phyloP scores from a whole-genome alignment of 2,797 vertebrate species.

The Brachymystax lenok region DNA sequence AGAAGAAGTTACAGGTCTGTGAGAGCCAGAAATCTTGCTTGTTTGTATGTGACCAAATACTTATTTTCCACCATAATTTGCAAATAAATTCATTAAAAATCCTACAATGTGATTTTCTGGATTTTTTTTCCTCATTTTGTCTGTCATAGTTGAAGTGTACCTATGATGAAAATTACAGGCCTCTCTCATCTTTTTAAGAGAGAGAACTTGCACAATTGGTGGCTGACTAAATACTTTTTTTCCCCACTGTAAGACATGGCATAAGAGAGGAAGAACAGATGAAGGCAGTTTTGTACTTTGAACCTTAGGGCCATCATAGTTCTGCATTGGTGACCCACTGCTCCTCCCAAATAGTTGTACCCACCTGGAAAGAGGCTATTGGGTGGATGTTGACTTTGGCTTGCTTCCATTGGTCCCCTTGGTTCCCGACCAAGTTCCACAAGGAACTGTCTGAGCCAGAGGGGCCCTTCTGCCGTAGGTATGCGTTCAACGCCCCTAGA shows the following conservation, averaged over 20 bases:
- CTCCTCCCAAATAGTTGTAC: background rate
- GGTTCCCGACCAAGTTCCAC: conserved; percentile 90
- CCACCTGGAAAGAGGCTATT: conserved; percentile 88
- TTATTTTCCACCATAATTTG: too few relatives aligned
- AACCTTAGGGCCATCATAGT: background rate
- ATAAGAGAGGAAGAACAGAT: background rate
- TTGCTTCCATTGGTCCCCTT: conserved; percentile 90
- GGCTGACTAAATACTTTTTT: too few relatives aligned
- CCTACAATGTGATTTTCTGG: too few relatives aligned
- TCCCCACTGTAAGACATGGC: background rate
- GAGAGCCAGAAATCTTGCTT: too few relatives aligned
- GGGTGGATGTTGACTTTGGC: conserved; percentile 91
- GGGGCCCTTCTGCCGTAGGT: conserved; percentile 86
- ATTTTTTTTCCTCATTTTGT: too few relatives aligned
- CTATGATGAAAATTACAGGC: too few relatives aligned
- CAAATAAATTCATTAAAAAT: too few relatives aligned
- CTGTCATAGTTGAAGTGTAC: too few relatives aligned
- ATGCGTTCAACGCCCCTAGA: conserved; percentile 86
- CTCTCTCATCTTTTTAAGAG: too few relatives aligned
- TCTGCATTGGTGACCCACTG: background rate
- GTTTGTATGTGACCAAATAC: too few relatives aligned
- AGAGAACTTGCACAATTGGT: too few relatives aligned
- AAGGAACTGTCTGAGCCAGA: conserved; percentile 78
- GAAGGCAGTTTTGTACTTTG: background rate
- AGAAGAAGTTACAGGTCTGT: too few relatives aligned